Base-by-base conservation (phyloP, 2,888 invertebrate species). In the Cylloceria caligata region DNA sequence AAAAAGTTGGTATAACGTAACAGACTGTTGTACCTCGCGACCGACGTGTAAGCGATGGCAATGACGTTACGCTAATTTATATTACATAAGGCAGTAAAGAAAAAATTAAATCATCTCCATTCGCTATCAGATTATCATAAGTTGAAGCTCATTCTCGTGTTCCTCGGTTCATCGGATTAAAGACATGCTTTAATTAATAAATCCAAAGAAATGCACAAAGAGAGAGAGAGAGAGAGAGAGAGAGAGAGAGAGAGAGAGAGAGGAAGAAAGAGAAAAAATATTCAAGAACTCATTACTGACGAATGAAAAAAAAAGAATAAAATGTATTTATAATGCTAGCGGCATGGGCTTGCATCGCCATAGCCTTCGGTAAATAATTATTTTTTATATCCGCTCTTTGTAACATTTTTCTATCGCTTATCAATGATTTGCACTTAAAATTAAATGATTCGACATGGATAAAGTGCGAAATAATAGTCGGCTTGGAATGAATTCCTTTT, bases 1-100 rank as follows among this genome's bases (percentile, higher is more conserved):
- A 96, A 94, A 92, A 91, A 88, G 77, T 21, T 85, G 78, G 87
- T 89, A 85, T 88, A 83, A 88, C 85, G 65, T 24, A 42, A 71
- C 71, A 30, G 42, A 42, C 27, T 60, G 27, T 45, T 45, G 27
- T 60, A 45, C 71, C 49, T 68, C 52, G 65, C 60, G 19, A 21
- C 71, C 60, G 34, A 73, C 65, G 72, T 76, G 67, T 39, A 75
- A 75, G 36, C 55, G 24, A 71, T 76, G 60, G 45, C 34, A 72
- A 80, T 67, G 65, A 47, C 67, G 62, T 80, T 72, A 47, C 72
- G 72, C 80, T 71, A 68, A n/a, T n/a, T n/a, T 65, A 55, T n/a
- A 30, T 52, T 62, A 72, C 13, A 30, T 36, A 75, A 69, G 21
- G 69, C 49, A 52, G 39, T 75, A 34, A 39, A 60, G 27, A 19